Conservation (phyloP, 2,797 vertebrate genomes). For the Xyrichtys novacula region DNA sequence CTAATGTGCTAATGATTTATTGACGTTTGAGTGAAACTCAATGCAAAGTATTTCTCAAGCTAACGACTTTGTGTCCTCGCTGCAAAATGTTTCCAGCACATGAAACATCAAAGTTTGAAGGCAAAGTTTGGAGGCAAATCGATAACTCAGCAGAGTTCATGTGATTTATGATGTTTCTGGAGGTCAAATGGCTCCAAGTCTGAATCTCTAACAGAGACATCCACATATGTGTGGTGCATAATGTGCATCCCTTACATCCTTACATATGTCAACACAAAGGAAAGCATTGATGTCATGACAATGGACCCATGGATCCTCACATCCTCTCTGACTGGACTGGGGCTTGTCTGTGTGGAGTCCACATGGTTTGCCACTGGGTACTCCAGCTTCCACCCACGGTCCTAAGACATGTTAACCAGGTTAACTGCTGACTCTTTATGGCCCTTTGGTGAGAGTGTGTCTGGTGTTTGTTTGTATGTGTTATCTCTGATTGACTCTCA, state of each 20-base stretch:
- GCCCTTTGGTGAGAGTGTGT: too few relatives aligned
- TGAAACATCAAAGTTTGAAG: background rate
- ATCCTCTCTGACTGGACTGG: too few relatives aligned
- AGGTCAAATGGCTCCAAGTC: constrained; percentile 13
- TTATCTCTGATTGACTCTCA: too few relatives aligned
- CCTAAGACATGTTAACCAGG: too few relatives aligned
- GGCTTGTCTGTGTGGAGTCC: too few relatives aligned
- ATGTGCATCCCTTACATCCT: background rate
- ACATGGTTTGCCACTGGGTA: too few relatives aligned
- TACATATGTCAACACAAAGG: background rate
- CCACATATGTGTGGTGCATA: background rate
- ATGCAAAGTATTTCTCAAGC: constrained; percentile 5
- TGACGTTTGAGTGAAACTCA: constrained; percentile 3
- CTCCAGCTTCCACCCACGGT: too few relatives aligned
- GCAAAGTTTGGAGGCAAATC: background rate
- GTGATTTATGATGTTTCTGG: background rate
- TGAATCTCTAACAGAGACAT: background rate
- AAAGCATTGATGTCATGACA: background rate
- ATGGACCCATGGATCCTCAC: background rate
- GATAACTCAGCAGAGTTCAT: background rate
- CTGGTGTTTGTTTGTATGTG: too few relatives aligned
- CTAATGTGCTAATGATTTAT: constrained; percentile 12
- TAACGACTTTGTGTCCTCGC: background rate
- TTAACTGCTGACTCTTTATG: too few relatives aligned
- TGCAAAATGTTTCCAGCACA: background rate